phyloP scores from a whole-genome alignment of 2,113 vertebrate genomes.

The Cyprinus carpio region DNA sequence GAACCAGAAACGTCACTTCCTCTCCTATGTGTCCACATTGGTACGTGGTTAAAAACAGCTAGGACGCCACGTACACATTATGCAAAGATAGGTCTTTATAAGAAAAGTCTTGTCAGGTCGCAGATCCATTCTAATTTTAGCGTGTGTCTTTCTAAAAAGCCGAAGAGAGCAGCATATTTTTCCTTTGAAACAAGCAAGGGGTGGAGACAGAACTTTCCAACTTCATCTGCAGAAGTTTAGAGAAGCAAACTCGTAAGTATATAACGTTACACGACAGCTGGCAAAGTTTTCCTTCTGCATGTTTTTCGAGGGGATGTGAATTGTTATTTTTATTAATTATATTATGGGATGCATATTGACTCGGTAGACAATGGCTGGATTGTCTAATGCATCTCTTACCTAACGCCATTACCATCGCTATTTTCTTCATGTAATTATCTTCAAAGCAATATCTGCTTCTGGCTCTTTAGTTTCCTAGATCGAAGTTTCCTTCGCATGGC shows the following conservation, averaged over 20 bases:
- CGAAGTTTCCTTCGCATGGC: not conserved
- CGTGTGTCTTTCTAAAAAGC: not conserved
- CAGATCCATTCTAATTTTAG: not conserved
- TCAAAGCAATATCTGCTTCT: not conserved
- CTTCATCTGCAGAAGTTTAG: constrained; percentile 15
- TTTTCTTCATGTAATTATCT: not conserved
- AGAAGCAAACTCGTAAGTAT: constrained; percentile 17
- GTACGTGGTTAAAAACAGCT: constrained; percentile 41
- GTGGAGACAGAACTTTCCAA: constrained; percentile 33
- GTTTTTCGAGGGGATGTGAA: not conserved
- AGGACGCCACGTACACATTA: constrained; percentile 59
- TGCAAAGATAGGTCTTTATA: constrained; percentile 32
- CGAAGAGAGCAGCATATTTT: not conserved
- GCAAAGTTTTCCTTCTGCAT: not conserved
- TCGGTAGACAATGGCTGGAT: not conserved
- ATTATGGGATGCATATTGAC: not conserved
- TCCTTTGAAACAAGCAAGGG: constrained; percentile 7
- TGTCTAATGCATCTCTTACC: constrained; percentile 20
- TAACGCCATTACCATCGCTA: not conserved
- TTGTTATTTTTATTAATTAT: not conserved
- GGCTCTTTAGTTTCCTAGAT: not conserved
- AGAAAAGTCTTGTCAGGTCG: not conserved
- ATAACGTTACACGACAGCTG: not conserved
- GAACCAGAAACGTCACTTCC: constrained; percentile 58
- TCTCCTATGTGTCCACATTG: constrained; percentile 26